Conservation (phyloP, 2,113 vertebrate species). For the Ranitomeya variabilis region DNA sequence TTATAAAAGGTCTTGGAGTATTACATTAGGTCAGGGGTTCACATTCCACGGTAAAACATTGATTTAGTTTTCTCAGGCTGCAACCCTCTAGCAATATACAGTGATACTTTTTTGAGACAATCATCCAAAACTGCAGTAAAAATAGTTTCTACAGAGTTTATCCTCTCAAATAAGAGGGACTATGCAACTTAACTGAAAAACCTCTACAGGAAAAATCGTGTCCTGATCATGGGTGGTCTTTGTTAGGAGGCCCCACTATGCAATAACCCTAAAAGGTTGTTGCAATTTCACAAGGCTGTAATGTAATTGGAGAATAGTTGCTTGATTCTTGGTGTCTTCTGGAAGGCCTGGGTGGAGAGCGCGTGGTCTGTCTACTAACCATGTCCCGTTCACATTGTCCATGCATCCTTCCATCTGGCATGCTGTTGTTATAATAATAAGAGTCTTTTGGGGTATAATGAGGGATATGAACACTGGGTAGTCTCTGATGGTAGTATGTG, state of each 20-base stretch:
- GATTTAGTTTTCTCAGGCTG: background rate
- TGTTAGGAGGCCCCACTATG: background rate
- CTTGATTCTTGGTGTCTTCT: slow-evolving; percentile 62
- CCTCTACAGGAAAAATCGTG: background rate
- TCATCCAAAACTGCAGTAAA: background rate
- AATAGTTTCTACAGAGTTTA: background rate
- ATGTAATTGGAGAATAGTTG: slow-evolving; percentile 59
- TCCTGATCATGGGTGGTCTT: background rate
- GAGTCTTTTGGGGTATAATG: slow-evolving; percentile 55
- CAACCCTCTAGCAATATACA: background rate
- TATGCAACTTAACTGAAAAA: background rate
- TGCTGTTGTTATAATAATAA: slow-evolving; percentile 52
- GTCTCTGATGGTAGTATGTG: slow-evolving; percentile 52
- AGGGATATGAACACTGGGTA: slow-evolving; percentile 56
- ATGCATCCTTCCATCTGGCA: slow-evolving; percentile 55
- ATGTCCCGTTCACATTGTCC: slow-evolving; percentile 60
- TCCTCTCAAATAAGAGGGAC: background rate
- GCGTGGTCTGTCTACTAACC: slow-evolving; percentile 30
- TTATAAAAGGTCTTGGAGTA: background rate
- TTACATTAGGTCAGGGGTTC: background rate
- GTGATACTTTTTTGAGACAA: background rate
- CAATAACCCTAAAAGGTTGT: slow-evolving; percentile 60
- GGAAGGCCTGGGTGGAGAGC: background rate
- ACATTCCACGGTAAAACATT: background rate
- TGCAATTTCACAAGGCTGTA: slow-evolving; percentile 62